Percentiles rank a stretch among this genome's conserved stretches.
Evolutionary conservation across 2,113 vertebrate genomes (phyloP).

Genomic region (Oreochromis niloticus): DNA sequence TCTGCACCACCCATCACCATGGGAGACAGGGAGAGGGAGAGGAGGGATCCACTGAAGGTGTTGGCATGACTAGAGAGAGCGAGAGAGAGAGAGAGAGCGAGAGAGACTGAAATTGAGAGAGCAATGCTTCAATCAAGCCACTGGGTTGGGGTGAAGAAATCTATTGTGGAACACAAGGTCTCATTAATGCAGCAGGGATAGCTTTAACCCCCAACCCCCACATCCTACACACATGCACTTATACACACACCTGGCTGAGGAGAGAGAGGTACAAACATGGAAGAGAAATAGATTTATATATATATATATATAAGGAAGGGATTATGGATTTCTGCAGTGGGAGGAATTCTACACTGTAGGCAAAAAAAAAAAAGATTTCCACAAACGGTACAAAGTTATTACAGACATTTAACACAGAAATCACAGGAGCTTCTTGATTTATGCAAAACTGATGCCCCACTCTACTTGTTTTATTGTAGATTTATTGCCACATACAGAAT

Average conservation of each 20-base stretch:
- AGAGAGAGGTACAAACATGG: not conserved
- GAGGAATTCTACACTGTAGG: not conserved
- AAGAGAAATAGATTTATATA: not conserved
- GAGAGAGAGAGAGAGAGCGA: not conserved
- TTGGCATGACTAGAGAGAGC: constrained; percentile 10
- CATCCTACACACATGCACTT: not conserved
- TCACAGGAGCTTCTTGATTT: not conserved
- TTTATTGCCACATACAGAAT: not conserved
- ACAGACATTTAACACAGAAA: not conserved
- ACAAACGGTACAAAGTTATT: not conserved
- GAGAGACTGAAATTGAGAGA: constrained; percentile 44
- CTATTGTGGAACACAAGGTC: constrained; percentile 45
- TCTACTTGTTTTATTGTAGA: not conserved
- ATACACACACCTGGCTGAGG: not conserved
- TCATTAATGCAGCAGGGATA: constrained; percentile 56
- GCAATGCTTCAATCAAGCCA: constrained; percentile 63
- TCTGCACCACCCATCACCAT: constrained; percentile 68
- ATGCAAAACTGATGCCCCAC: not conserved
- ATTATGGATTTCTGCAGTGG: not conserved
- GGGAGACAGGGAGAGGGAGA: not conserved
- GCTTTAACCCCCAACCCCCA: constrained; percentile 40
- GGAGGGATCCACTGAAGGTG: constrained; percentile 7
- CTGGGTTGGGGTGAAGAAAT: constrained; percentile 56
- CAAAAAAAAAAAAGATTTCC: not conserved
- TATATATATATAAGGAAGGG: not conserved